These are phyloP conservation scores for Autographa gamma DNA, from an alignment of 2,888 invertebrate species.

Conservation along the genomic window DNA sequence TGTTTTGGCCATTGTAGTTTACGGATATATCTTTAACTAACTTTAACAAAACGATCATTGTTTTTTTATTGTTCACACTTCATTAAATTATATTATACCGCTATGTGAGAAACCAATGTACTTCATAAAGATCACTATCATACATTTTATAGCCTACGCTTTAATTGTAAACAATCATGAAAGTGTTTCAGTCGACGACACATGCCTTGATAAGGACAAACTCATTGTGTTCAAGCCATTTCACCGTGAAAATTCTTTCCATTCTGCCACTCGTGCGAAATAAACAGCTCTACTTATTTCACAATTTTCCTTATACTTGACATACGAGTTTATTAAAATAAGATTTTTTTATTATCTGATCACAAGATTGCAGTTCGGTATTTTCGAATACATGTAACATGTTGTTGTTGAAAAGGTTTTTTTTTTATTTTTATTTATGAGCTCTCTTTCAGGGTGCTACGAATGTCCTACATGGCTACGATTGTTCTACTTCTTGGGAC, in stretches of 20 bases:
- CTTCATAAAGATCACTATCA: not conserved
- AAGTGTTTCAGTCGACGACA: not conserved
- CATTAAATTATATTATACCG: too few species aligned
- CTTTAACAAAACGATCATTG: too few species aligned
- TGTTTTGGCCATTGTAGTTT: too few species aligned
- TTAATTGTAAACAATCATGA: not conserved
- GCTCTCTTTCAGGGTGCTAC: too few species aligned
- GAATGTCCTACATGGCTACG: too few species aligned
- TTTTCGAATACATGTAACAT: too few species aligned
- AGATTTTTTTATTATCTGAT: conserved; percentile 2
- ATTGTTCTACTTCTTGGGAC: too few species aligned
- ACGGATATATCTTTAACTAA: too few species aligned
- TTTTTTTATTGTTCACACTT: too few species aligned
- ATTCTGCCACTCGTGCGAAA: conserved; percentile 34
- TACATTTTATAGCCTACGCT: not conserved
- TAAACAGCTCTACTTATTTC: conserved; percentile 11
- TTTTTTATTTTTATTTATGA: too few species aligned
- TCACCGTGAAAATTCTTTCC: conserved; percentile 18
- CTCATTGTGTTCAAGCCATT: conserved; percentile 39
- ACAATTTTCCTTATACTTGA: conserved; percentile 23
- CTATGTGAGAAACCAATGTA: not conserved
- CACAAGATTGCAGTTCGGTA: too few species aligned
- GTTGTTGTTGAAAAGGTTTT: too few species aligned
- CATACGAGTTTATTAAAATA: conserved; percentile 15
- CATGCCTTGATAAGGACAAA: conserved; percentile 14